Base-by-base conservation (phyloP, 2,888 invertebrate species). In the Lissocephala sabroskyi region DNA sequence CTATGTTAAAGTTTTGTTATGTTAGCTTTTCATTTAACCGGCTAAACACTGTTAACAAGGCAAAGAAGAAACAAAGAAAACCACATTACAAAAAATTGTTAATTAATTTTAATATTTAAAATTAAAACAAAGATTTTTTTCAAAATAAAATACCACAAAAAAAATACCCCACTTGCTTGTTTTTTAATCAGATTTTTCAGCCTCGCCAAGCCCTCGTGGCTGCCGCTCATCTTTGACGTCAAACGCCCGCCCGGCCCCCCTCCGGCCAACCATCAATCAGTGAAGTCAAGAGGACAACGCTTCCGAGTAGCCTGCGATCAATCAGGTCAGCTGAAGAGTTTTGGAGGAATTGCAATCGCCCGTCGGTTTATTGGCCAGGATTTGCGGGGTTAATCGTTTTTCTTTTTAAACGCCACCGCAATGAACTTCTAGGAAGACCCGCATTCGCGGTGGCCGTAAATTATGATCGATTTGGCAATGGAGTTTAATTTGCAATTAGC, bases 1-100 rank as follows among this genome's bases (percentile, higher is more conserved):
- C 53, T 51, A 57, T 52, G 43, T 71, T 76, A 71, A 71, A 71
- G 75, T 71, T 62, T 73, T 73, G 75, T 74, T 74, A 74, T 70
- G 71, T 54, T 73, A 73, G 78, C 71, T 73, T 75, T 73, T 74
- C 59, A 43, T 44, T 44, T 33, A 48, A 46, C 33, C 23, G 41
- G 56, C 45, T 16, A 35, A 17, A 9, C 11, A 49, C 43, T 36
- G 50, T 48, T 48, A 23, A 17, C 14, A 35, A 48, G 7, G 30
- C 23, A 26, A 48, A 16, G 3, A 33, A 30, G 28, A 42, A 49
- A 16, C 39, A 4, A 52, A 9, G 19, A 14, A 30, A 35, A 44
- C 30, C 46, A 45, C 39, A 30, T 5, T 17, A 17, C 42, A 55
- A 52, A 56, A 61, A 60, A 59, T 56, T 68, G 63, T 71, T 65